phyloP scores from a whole-genome alignment of 2,797 vertebrate species.

The Linurgus olivaceus region DNA sequence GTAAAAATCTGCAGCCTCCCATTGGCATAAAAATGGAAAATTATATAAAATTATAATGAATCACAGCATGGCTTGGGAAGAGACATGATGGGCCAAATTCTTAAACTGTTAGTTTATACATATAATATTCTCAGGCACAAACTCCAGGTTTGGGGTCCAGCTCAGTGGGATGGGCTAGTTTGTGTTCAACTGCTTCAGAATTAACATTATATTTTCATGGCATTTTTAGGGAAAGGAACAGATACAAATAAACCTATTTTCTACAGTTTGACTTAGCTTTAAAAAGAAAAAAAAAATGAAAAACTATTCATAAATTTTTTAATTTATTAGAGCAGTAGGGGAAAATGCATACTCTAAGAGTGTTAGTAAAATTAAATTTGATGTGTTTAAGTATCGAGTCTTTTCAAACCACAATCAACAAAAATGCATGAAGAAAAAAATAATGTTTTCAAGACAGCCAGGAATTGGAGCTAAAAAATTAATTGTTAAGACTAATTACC shows the following conservation, averaged over 20 bases:
- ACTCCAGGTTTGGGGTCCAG: neutral
- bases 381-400: neutral
- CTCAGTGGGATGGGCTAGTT: neutral
- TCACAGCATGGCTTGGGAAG: conserved; percentile 7
- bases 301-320: neutral
- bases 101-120: conserved; percentile 17
- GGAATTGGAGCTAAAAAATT: neutral
- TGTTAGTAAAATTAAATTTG: neutral
- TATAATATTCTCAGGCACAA: neutral
- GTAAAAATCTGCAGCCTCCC: conserved; percentile 37
- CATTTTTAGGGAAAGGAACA: neutral
- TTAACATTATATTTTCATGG: neutral
- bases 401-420: neutral
- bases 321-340: neutral
- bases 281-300: neutral
- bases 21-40: conserved; percentile 1
- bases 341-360: neutral
- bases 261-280: neutral
- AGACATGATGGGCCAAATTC: neutral
- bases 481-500: neutral
- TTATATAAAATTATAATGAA: conserved; percentile 18
- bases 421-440: neutral
- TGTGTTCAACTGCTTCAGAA: neutral
- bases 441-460: neutral
- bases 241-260: neutral